Evolutionary conservation across 1,140 invertebrate genomes (phyloP).

Genomic region (Drosophila navojoa): DNA sequence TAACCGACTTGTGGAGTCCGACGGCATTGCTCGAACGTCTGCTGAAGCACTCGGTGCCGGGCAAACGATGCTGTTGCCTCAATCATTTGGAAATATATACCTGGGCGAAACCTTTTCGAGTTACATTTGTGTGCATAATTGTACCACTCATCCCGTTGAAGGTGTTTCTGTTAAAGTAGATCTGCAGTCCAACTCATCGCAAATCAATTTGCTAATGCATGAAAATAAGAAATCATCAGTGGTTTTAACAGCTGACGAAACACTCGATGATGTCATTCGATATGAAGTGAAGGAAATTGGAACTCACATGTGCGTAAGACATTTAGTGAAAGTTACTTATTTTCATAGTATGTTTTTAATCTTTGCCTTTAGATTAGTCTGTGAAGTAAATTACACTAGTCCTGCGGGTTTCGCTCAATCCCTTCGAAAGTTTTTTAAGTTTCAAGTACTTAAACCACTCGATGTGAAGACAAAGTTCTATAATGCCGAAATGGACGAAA

Average conservation of each 20-base stretch:
- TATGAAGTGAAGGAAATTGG: conserved; percentile 99
- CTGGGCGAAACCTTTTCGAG: conserved; percentile 98
- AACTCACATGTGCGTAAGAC: conserved; percentile 92
- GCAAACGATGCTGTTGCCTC: conserved; percentile 95
- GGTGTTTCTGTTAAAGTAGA: conserved; percentile 95
- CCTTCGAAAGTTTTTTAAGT: conserved; percentile 99
- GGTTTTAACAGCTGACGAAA: conserved; percentile 91
- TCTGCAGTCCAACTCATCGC: conserved; percentile 95
- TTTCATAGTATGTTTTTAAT: neutral
- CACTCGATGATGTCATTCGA: conserved; percentile 96
- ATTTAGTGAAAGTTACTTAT: neutral
- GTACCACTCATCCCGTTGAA: conserved; percentile 92
- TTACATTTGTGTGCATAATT: conserved; percentile 98
- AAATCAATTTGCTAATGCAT: conserved; percentile 89
- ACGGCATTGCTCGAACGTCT: conserved; percentile 44
- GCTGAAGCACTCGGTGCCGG: conserved; percentile 93
- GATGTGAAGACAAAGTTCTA: conserved; percentile 99
- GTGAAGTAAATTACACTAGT: conserved; percentile 95
- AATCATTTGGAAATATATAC: conserved; percentile 95
- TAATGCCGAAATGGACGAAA: conserved; percentile 98
- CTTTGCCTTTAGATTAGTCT: conserved; percentile 89
- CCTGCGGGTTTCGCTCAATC: conserved; percentile 88
- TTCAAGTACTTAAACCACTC: conserved; percentile 98
- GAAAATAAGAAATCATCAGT: conserved; percentile 86
- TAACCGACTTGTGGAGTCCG: conserved; percentile 34